Conservation (phyloP, 2,113 vertebrate genomes). For the Grallaria varia region DNA sequence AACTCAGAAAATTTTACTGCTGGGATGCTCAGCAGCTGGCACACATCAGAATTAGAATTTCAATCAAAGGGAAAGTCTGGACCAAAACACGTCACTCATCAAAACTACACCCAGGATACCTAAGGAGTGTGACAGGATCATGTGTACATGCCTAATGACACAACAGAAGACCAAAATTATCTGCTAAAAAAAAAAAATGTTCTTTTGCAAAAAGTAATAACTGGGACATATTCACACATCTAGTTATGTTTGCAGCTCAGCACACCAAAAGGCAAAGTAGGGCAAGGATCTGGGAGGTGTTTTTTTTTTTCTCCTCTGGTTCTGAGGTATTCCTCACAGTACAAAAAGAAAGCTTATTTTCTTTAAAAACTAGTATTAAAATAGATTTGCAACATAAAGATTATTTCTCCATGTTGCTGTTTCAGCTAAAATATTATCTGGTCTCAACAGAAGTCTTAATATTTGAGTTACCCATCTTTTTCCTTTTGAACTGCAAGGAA, state of each 20-base stretch:
- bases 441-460: neutral
- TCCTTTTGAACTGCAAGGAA: neutral
- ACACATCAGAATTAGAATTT: neutral
- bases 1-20: neutral
- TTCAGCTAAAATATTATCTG: neutral
- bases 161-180: neutral
- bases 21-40: neutral
- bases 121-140: neutral
- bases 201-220: neutral
- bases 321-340: neutral
- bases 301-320: rapidly evolving
- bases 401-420: neutral
- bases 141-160: neutral
- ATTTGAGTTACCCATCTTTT: neutral
- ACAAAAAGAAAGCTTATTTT: neutral
- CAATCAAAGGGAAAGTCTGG: neutral
- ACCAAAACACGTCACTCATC: neutral
- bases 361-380: neutral
- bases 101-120: neutral
- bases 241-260: neutral
- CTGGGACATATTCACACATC: neutral
- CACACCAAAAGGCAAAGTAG: neutral
- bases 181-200: neutral
- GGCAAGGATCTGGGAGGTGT: neutral
- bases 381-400: neutral